phyloP scores from a whole-genome alignment of 2,797 vertebrate genomes.

The Propithecus perrieri region DNA sequence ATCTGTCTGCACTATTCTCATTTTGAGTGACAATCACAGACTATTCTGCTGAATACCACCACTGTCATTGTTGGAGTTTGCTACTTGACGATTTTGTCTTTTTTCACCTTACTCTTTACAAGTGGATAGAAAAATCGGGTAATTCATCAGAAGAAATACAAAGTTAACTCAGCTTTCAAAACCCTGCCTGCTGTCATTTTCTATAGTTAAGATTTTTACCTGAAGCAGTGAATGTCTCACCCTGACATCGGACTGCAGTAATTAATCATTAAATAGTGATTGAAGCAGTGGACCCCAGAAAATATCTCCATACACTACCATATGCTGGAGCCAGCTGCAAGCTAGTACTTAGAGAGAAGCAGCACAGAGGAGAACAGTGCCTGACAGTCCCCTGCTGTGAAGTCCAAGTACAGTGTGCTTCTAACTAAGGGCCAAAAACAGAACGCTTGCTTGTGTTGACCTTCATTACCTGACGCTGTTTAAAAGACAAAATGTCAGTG shows the following conservation, averaged over 20 bases:
- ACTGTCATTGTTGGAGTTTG: conserved; percentile 76
- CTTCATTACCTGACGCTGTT: conserved; percentile 87
- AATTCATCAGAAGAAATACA: conserved; percentile 79
- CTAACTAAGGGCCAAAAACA: conserved; percentile 81
- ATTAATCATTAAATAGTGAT: conserved; percentile 89
- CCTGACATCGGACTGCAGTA: conserved; percentile 86
- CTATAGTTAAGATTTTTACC: conserved; percentile 85
- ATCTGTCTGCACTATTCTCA: conserved; percentile 54
- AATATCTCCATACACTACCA: conserved; percentile 85
- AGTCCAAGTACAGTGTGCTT: conserved; percentile 79
- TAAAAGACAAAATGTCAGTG: conserved; percentile 86
- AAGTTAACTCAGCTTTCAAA: conserved; percentile 81
- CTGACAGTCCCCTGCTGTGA: conserved; percentile 84
- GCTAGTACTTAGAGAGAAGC: conserved; percentile 79
- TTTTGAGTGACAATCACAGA: conserved; percentile 63
- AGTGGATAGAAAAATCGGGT: conserved; percentile 77
- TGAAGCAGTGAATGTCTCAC: conserved; percentile 82
- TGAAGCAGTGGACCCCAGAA: conserved; percentile 84
- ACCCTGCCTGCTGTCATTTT: conserved; percentile 83
- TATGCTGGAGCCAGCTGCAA: conserved; percentile 88
- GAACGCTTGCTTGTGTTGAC: conserved; percentile 83
- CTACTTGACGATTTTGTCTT: conserved; percentile 68
- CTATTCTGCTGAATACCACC: conserved; percentile 75
- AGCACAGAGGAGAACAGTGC: conserved; percentile 74
- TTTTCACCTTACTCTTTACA: conserved; percentile 77